A percentile compares a stretch with the other conserved stretches of the same genome.
Evolutionary conservation across 2,888 invertebrate species (phyloP).

Genomic region (Meliscaeva auricollis): DNA sequence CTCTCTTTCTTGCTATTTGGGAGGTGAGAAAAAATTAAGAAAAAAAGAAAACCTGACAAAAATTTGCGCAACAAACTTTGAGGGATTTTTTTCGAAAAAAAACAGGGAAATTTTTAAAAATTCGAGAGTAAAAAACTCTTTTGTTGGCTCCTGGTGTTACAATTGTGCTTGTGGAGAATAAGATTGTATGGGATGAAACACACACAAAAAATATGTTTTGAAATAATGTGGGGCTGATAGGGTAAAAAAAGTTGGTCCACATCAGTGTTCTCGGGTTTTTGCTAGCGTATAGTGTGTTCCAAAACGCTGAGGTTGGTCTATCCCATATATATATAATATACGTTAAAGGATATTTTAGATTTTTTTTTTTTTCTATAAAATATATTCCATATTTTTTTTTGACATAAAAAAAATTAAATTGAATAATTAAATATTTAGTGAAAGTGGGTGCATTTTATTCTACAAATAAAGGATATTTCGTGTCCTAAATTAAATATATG

Average conservation of each 20-base stretch:
- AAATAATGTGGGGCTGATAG: constrained; percentile 82
- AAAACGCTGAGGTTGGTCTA: constrained; percentile 84
- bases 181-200: constrained; percentile 60
- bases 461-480: constrained; percentile 43
- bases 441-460: constrained; percentile 27
- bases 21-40: not conserved
- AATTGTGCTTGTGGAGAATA: constrained; percentile 43
- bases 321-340: constrained; percentile 35
- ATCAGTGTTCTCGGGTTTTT: constrained; percentile 85
- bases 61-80: constrained; percentile 65
- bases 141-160: constrained; percentile 35
- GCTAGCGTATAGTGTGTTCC: constrained; percentile 85
- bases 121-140: constrained; percentile 36
- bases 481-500: constrained; percentile 39
- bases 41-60: not conserved
- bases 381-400: constrained; percentile 32
- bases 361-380: constrained; percentile 41
- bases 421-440: not conserved
- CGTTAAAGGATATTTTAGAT: constrained; percentile 51
- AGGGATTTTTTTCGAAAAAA: constrained; percentile 43
- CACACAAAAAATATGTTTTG: constrained; percentile 67
- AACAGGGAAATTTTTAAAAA: constrained; percentile 42
- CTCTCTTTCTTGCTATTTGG: constrained; percentile 23
- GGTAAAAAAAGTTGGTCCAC: constrained; percentile 82
- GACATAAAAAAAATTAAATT: constrained; percentile 19